Conservation (phyloP, 35 echinoderm and acorn worm genomes). For the Amphiura filiformis region DNA sequence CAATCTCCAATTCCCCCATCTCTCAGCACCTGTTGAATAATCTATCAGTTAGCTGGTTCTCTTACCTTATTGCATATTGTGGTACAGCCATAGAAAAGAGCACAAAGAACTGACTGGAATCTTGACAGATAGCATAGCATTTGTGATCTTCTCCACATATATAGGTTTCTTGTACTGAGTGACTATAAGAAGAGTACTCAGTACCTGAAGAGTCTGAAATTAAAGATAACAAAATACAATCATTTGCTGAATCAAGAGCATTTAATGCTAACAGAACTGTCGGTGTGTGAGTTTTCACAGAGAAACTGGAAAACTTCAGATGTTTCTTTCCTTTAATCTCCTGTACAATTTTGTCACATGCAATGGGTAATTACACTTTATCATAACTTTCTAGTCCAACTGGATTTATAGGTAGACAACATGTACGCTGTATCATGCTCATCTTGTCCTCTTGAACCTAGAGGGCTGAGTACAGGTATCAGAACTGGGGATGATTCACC, state of each 20-base stretch:
- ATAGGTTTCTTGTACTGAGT: conserved; percentile 82
- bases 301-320: neutral
- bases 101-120: conserved; percentile 67
- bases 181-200: conserved; percentile 21
- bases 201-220: conserved; percentile 60
- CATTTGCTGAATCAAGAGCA: too few relatives aligned
- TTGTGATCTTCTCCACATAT: conserved; percentile 87
- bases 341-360: too few relatives aligned
- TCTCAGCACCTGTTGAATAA: neutral
- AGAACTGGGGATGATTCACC: too few relatives aligned
- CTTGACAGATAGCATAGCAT: conserved; percentile 68
- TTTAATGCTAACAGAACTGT: neutral
- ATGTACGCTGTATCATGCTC: too few relatives aligned
- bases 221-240: neutral
- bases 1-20: neutral
- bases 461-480: too few relatives aligned
- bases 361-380: too few relatives aligned
- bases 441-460: too few relatives aligned
- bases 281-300: neutral
- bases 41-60: too few relatives aligned
- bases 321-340: neutral
- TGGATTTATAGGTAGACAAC: too few relatives aligned
- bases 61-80: conserved; percentile 86
- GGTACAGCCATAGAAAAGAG: conserved; percentile 83
- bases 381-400: too few relatives aligned